A percentile compares a stretch with the other conserved stretches of the same genome.
These are phyloP conservation scores for Eubasilissa splendida DNA, from an alignment of 2,888 invertebrate genomes.

Conservation along the genomic window DNA sequence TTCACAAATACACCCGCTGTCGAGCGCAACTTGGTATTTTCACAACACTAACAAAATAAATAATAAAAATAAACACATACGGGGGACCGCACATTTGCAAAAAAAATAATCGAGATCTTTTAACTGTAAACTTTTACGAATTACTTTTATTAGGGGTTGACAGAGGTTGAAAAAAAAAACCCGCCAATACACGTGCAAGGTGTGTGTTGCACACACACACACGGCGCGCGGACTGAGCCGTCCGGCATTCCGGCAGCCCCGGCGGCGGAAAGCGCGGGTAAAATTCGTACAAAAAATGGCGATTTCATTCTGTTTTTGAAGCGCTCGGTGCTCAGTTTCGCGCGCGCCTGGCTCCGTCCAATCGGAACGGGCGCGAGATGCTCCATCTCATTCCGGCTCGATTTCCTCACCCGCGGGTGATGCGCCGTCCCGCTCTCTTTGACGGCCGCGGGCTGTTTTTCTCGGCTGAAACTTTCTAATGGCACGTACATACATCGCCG, in stretches of 20 bases:
- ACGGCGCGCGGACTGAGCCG: not conserved
- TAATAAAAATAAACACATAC: too few relatives aligned
- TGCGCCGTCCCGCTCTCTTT: slow-evolving; percentile 12
- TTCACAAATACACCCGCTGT: too few relatives aligned
- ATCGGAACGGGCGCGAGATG: slow-evolving; percentile 24
- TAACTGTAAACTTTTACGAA: too few relatives aligned
- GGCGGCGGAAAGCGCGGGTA: slow-evolving; percentile 12
- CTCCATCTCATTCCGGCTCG: not conserved
- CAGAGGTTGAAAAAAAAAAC: not conserved
- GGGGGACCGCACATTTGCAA: too few relatives aligned
- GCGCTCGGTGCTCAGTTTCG: slow-evolving; percentile 28
- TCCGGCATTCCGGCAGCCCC: slow-evolving; percentile 20
- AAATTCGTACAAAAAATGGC: slow-evolving; percentile 27
- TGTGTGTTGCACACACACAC: not conserved
- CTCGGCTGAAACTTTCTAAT: slow-evolving; percentile 24
- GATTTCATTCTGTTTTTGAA: slow-evolving; percentile 36
- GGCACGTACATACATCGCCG: not conserved
- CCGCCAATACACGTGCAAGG: not conserved
- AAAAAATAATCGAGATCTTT: too few relatives aligned
- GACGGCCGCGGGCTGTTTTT: slow-evolving; percentile 12
- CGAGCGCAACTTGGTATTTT: too few relatives aligned
- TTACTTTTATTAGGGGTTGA: not conserved
- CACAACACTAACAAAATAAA: too few relatives aligned
- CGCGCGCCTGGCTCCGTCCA: slow-evolving; percentile 32
- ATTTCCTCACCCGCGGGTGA: not conserved